A percentile compares a stretch with the other conserved stretches of the same genome.
These are phyloP conservation scores for Micromesistius poutassou DNA, from an alignment of 2,797 vertebrate genomes.

Conservation along the genomic window DNA sequence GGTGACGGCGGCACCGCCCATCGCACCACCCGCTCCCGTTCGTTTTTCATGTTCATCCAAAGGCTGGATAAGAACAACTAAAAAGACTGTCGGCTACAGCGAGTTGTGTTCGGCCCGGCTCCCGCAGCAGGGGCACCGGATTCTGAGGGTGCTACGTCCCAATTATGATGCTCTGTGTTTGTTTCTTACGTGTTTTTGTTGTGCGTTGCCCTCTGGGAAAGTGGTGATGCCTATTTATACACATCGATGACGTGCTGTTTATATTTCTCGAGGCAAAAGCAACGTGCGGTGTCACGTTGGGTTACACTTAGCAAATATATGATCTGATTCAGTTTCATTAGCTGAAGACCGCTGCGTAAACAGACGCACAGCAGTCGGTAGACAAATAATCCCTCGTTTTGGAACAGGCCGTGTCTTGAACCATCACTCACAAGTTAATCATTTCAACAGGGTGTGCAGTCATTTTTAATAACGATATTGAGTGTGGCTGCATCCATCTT, in stretches of 20 bases:
- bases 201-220: conserved; percentile 21
- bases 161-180: conserved; percentile 10
- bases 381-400: neutral
- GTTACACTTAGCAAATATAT: neutral
- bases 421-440: neutral
- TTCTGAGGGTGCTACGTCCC: conserved; percentile 18
- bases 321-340: neutral
- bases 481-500: neutral
- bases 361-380: neutral
- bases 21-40: neutral
- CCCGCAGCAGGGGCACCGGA: conserved; percentile 21
- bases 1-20: neutral
- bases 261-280: neutral
- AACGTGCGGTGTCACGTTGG: neutral
- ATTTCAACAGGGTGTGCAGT: neutral
- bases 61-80: conserved; percentile 18
- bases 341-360: neutral
- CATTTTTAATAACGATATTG: too few relatives aligned
- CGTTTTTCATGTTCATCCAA: conserved; percentile 4
- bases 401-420: neutral
- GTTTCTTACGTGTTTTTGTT: conserved; percentile 25
- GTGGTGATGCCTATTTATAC: conserved; percentile 24
- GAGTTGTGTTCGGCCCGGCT: neutral
- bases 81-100: neutral
- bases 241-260: neutral